phyloP scores from a whole-genome alignment of 2,888 invertebrate species.

The Smittia sp. region DNA sequence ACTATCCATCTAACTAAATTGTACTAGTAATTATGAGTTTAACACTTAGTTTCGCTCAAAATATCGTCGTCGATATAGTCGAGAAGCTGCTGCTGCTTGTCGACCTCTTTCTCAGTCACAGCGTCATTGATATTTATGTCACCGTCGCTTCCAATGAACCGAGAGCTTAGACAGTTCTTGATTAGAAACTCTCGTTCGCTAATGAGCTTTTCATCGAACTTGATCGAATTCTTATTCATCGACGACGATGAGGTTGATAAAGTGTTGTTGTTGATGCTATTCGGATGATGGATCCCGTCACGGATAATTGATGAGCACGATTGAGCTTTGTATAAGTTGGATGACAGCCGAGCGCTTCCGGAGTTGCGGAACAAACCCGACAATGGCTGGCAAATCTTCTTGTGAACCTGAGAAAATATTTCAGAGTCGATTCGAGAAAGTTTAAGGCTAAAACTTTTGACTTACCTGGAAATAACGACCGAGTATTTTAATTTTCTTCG shows the following conservation, averaged over 20 bases:
- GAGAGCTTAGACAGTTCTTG: constrained; percentile 43
- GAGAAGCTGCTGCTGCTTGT: constrained; percentile 4
- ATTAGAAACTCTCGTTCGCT: constrained; percentile 20
- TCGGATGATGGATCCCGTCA: constrained; percentile 52
- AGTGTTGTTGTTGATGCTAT: constrained; percentile 31
- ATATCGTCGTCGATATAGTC: constrained; percentile 33
- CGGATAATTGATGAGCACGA: constrained; percentile 62
- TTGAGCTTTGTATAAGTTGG: constrained; percentile 59
- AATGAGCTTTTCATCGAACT: not conserved
- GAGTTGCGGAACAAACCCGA: constrained; percentile 58
- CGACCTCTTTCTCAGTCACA: constrained; percentile 42
- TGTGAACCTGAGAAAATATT: constrained; percentile 56
- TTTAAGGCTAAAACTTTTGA: constrained; percentile 49
- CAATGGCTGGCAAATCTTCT: constrained; percentile 62
- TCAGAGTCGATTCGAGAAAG: not conserved
- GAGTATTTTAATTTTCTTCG: constrained; percentile 61
- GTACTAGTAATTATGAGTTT: constrained; percentile 1
- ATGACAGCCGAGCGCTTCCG: constrained; percentile 45
- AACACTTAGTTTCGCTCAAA: constrained; percentile 8
- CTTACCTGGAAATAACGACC: constrained; percentile 68
- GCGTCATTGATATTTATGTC: constrained; percentile 43
- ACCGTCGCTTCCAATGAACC: constrained; percentile 44
- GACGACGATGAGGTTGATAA: constrained; percentile 26
- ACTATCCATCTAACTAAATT: constrained; percentile 25
- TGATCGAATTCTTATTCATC: constrained; percentile 5